Evolutionary conservation across 1,140 invertebrate species (phyloP).

Genomic region (Pollicipes pollicipes): DNA sequence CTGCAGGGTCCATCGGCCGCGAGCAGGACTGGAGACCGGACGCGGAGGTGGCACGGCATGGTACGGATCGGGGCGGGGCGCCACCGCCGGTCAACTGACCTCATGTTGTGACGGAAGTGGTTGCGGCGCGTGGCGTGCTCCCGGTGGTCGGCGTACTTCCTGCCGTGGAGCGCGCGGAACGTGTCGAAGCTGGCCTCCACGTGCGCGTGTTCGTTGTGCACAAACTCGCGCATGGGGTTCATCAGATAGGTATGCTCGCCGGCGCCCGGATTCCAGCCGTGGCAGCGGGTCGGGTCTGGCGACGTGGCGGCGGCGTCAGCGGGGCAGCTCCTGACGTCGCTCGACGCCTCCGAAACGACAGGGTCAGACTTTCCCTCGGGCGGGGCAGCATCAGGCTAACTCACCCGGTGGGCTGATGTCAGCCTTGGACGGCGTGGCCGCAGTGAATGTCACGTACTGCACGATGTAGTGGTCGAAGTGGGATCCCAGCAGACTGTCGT

Average conservation of each 20-base stretch:
- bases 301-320: too few species aligned
- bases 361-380: too few species aligned
- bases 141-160: slow-evolving; percentile 40
- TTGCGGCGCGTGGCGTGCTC: slow-evolving; percentile 55
- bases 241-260: slow-evolving; percentile 50
- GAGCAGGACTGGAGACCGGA: too few species aligned
- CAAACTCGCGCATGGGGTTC: slow-evolving; percentile 85
- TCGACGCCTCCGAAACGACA: too few species aligned
- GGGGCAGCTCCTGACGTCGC: too few species aligned
- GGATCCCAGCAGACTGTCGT: slow-evolving; percentile 73
- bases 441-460: slow-evolving; percentile 40
- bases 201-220: slow-evolving; percentile 51
- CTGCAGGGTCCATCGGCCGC: too few species aligned
- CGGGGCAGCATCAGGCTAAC: too few species aligned
- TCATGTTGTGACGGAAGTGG: slow-evolving; percentile 71
- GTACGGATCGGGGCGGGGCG: too few species aligned
- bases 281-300: slow-evolving; percentile 39
- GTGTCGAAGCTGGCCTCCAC: slow-evolving; percentile 54
- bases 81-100: too few species aligned
- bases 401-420: slow-evolving; percentile 5
- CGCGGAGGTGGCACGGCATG: too few species aligned
- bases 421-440: neutral
- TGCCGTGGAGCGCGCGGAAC: slow-evolving; percentile 55
- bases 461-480: slow-evolving; percentile 93
- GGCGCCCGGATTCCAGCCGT: neutral